phyloP scores from a whole-genome alignment of 1,140 invertebrate genomes.

The Drosophila arizonae region DNA sequence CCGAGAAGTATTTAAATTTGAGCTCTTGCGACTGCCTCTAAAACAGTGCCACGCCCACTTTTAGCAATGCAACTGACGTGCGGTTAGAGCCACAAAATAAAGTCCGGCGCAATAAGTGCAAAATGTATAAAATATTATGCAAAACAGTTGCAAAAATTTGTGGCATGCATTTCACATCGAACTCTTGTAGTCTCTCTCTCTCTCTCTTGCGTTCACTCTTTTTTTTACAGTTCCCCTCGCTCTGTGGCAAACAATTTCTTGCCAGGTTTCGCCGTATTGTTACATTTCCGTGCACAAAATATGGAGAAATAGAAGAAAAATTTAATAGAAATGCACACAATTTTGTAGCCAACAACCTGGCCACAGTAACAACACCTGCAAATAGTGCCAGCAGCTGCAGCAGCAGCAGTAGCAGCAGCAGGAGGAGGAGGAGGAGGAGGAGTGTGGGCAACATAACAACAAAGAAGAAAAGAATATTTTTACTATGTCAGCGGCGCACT shows the following conservation, averaged over 20 bases:
- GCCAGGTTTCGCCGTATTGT: conserved; percentile 50
- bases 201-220: not conserved
- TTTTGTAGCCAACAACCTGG: conserved; percentile 67
- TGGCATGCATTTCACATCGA: conserved; percentile 36
- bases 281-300: conserved; percentile 73
- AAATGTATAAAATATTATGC: conserved; percentile 42
- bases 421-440: too few species aligned
- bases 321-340: conserved; percentile 73
- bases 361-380: conserved; percentile 42
- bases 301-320: conserved; percentile 38
- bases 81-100: conserved; percentile 18
- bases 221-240: conserved; percentile 19
- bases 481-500: conserved; percentile 60
- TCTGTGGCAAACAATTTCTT: conserved; percentile 56
- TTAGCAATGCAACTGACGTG: conserved; percentile 2
- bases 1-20: not conserved
- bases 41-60: not conserved
- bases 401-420: too few species aligned
- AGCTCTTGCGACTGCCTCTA: not conserved
- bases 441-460: conserved; percentile 1
- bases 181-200: not conserved
- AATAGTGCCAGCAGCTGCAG: not conserved
- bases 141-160: conserved; percentile 26
- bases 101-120: conserved; percentile 36
- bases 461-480: conserved; percentile 33